These are phyloP conservation scores for Saguinus midas DNA, from an alignment of 2,113 vertebrate genomes.

Conservation along the genomic window DNA sequence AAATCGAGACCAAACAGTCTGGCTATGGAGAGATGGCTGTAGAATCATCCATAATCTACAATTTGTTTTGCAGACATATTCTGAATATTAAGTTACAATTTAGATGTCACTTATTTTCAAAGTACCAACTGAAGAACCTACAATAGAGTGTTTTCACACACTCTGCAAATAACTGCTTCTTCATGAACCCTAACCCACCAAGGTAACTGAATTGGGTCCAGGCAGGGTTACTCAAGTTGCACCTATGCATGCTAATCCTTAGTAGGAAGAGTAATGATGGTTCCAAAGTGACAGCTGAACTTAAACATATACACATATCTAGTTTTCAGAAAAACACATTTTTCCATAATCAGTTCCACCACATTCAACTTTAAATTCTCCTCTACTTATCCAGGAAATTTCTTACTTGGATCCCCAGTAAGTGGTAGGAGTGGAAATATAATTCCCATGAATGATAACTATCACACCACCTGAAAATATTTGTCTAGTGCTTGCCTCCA, in stretches of 20 bases:
- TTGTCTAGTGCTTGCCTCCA: not conserved
- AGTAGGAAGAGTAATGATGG: not conserved
- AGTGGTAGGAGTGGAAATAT: not conserved
- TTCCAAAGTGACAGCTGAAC: not conserved
- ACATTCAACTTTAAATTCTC: conserved; percentile 27
- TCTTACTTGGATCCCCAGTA: not conserved
- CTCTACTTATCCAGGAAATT: not conserved
- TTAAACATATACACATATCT: not conserved
- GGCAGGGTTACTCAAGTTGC: not conserved
- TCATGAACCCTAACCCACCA: not conserved
- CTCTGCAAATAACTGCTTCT: not conserved
- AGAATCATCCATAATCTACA: not conserved
- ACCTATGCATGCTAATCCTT: too few relatives aligned
- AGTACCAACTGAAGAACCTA: not conserved
- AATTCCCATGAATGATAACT: not conserved
- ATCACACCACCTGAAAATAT: not conserved
- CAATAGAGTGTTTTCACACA: not conserved
- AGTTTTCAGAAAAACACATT: not conserved
- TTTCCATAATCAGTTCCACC: not conserved
- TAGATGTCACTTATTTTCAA: not conserved
- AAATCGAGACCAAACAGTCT: not conserved
- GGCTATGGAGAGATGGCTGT: not conserved
- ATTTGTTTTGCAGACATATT: not conserved
- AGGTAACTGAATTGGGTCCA: not conserved
- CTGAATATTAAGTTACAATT: not conserved